Percentiles rank a stretch among this genome's conserved stretches.
Conservation (phyloP, 2,113 vertebrate genomes). For the Anolis sagrei region DNA sequence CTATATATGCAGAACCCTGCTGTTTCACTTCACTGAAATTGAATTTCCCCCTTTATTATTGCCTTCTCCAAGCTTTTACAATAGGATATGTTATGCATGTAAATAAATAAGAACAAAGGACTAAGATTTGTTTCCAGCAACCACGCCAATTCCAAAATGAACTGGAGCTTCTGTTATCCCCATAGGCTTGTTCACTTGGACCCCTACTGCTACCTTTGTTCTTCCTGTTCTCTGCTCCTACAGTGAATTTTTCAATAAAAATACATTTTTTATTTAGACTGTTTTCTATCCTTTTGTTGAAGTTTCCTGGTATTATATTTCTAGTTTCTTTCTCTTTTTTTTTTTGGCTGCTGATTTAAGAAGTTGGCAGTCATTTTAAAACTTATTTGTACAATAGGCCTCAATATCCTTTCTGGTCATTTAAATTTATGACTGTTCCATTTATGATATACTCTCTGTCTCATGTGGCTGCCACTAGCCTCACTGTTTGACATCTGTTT, state of each 20-base stretch:
- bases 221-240: slow-evolving; percentile 28
- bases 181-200: neutral
- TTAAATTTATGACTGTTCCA: slow-evolving; percentile 41
- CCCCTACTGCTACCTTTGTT: slow-evolving; percentile 18
- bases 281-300: neutral
- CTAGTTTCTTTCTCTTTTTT: neutral
- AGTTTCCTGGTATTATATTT: slow-evolving; percentile 21
- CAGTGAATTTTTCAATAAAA: fast-evolving
- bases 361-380: neutral
- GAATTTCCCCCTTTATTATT: neutral
- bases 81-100: neutral
- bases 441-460: slow-evolving; percentile 26
- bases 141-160: neutral
- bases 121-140: neutral
- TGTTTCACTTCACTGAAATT: neutral
- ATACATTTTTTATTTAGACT: slow-evolving; percentile 12
- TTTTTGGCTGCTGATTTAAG: slow-evolving; percentile 33
- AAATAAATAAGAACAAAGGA: slow-evolving; percentile 23
- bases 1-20: neutral
- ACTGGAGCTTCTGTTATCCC: neutral
- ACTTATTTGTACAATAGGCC: slow-evolving; percentile 2
- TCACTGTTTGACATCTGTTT: slow-evolving; percentile 61
- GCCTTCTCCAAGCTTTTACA: neutral
- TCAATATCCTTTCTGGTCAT: slow-evolving; percentile 44
- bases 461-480: slow-evolving; percentile 50